Percentiles rank a stretch among this genome's conserved stretches.
phyloP scores from a whole-genome alignment of 2,797 vertebrate species.

The Eospalax fontanierii region DNA sequence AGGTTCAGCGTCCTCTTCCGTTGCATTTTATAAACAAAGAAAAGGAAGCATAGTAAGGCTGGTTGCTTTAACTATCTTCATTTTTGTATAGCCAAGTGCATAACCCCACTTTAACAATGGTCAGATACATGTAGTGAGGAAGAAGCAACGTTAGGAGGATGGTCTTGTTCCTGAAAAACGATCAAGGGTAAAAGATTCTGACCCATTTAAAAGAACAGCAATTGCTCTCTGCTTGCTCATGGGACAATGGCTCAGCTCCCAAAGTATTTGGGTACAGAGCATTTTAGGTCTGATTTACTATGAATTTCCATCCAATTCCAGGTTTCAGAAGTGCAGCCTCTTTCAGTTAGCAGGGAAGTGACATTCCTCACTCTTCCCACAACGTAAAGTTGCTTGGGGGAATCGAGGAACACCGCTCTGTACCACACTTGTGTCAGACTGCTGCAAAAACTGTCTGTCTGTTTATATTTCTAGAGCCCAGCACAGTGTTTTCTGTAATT shows the following conservation, averaged over 20 bases:
- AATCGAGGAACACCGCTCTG: background rate
- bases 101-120: background rate
- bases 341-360: background rate
- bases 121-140: background rate
- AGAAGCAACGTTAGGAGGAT: background rate
- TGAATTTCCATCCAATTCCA: background rate
- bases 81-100: background rate
- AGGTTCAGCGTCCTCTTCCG: background rate
- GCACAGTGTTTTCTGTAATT: slow-evolving; percentile 74
- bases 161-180: background rate
- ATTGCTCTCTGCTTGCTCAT: background rate
- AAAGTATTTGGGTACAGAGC: background rate
- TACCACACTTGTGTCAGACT: slow-evolving; percentile 60
- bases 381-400: slow-evolving; percentile 27
- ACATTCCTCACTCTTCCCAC: background rate
- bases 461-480: slow-evolving; percentile 84
- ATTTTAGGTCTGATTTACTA: background rate
- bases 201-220: background rate
- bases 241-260: background rate
- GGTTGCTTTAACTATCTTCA: background rate
- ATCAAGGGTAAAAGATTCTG: background rate
- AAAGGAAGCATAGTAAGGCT: background rate
- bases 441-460: slow-evolving; percentile 79
- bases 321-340: background rate
- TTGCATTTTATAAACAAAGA: background rate